A percentile compares a stretch with the other conserved stretches of the same genome.
phyloP scores from a whole-genome alignment of 2,888 invertebrate genomes.

The Nipponacmea schrenckii region DNA sequence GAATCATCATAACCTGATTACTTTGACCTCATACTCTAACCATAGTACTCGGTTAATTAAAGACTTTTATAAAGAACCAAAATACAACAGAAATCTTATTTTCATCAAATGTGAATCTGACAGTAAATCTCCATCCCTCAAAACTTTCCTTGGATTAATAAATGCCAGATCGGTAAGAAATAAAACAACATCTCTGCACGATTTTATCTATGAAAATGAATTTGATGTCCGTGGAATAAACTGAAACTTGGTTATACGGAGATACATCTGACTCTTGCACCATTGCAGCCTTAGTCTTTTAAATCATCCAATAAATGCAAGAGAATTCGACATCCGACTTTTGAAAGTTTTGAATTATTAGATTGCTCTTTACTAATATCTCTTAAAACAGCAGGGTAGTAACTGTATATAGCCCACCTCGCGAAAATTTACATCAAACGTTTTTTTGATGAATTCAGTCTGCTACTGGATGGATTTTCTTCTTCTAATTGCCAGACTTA shows the following conservation, averaged over 20 bases:
- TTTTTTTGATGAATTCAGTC: background rate
- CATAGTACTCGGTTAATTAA: too few relatives aligned
- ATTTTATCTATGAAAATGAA: background rate
- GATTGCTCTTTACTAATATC: too few relatives aligned
- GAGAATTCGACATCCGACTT: background rate
- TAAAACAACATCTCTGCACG: background rate
- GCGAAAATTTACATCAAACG: too few relatives aligned
- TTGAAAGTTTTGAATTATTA: background rate
- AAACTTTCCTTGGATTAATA: background rate
- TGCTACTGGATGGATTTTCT: background rate
- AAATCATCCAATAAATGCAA: background rate
- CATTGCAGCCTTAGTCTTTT: background rate
- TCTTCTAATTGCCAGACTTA: background rate
- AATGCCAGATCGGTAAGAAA: conserved; percentile 4
- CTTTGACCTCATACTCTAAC: too few relatives aligned
- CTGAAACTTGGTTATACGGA: background rate
- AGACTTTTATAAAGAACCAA: too few relatives aligned
- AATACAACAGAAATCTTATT: too few relatives aligned
- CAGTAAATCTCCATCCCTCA: too few relatives aligned
- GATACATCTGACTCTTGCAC: background rate
- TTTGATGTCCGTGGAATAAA: conserved; percentile 1
- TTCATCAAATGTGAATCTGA: too few relatives aligned
- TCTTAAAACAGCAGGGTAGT: too few relatives aligned
- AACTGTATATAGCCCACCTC: too few relatives aligned
- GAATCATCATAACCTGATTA: too few relatives aligned